Evolutionary conservation across 2,888 invertebrate genomes (phyloP), one percentile per base, ranked within the genome.

Genomic region (Arge pagana): DNA sequence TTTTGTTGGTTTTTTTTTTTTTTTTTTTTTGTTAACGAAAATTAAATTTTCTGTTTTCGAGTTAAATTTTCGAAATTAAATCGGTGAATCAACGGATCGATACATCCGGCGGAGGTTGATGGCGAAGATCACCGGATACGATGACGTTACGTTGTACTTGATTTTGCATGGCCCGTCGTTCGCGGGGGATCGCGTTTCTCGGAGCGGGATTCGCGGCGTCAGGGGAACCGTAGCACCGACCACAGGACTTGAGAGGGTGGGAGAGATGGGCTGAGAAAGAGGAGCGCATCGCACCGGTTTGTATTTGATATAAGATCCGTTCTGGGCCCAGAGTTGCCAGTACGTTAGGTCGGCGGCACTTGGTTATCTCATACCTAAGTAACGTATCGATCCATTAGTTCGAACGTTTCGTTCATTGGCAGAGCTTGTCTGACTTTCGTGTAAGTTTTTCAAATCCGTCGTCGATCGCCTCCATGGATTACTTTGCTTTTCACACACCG

Each of bases 251-350:
- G 51, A 31, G 48, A 33, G 40, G 16, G 37, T 37, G 51, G 50
- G 28, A 52, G 50, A 57, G 58, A 53, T 60, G 60, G 55, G 58
- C 45, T 35, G 45, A 45, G 33, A 45, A 45, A 45, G 45, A n/a
- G n/a, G n/a, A 45, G 33, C 45, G 33, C 57, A 58, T 58, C 56
- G n/a, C n/a, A 60, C 60, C 57, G 55, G 55, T 54, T 62, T 55
- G 53, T 60, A 60, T 64, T 58, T 53, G 60, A 64, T 70, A 69
- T 66, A 68, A 67, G 68, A 63, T 62, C 53, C 54, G 60, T 52
- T 59, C 62, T 60, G 61, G 57, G 55, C 58, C 60, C 55, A 61
- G 41, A 54, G 48, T 45, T 23, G 41, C 53, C 70, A 67, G 70
- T 70, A 63, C 59, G 63, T 63, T 65, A 65, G 65, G 59, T 63